phyloP scores from a whole-genome alignment of 2,888 invertebrate genomes.

The Chymomyza amoena region DNA sequence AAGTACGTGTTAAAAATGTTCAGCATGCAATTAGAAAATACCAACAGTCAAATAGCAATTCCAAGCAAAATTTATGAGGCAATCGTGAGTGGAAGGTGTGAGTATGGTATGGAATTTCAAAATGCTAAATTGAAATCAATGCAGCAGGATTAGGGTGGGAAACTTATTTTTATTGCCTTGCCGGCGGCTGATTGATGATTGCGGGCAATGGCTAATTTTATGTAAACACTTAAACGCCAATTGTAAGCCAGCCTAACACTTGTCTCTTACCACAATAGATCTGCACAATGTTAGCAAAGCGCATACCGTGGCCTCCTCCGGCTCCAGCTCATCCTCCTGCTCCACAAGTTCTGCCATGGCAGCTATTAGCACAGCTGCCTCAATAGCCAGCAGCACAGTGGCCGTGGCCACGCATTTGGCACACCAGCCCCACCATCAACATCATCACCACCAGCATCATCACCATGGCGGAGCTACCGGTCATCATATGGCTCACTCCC shows the following conservation, averaged over 20 bases:
- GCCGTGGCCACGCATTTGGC: conserved; percentile 63
- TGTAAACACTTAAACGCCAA: not conserved
- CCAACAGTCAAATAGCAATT: conserved; percentile 7
- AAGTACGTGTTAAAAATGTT: conserved; percentile 65
- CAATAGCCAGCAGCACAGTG: conserved; percentile 27
- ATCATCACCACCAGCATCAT: conserved; percentile 43
- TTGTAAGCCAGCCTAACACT: conserved; percentile 29
- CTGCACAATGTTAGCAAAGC: conserved; percentile 57
- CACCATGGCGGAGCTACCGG: conserved; percentile 22
- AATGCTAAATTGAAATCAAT: conserved; percentile 51
- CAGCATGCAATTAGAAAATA: conserved; percentile 63
- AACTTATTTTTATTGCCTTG: conserved; percentile 48
- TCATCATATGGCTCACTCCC: conserved; percentile 61
- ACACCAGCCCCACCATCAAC: conserved; percentile 52
- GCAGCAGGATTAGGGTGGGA: conserved; percentile 1
- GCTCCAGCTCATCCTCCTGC: conserved; percentile 61
- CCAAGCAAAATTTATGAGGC: conserved; percentile 12
- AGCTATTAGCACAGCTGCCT: conserved; percentile 59
- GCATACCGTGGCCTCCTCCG: conserved; percentile 59
- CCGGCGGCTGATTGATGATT: conserved; percentile 58
- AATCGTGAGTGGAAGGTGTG: not conserved
- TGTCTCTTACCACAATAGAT: conserved; percentile 38
- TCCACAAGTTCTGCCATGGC: conserved; percentile 58
- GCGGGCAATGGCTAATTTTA: conserved; percentile 30
- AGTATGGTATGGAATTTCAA: conserved; percentile 11